A percentile compares a stretch with the other conserved stretches of the same genome.
Evolutionary conservation across 2,113 vertebrate species (phyloP).

Genomic region (Dicrurus megarhynchus): DNA sequence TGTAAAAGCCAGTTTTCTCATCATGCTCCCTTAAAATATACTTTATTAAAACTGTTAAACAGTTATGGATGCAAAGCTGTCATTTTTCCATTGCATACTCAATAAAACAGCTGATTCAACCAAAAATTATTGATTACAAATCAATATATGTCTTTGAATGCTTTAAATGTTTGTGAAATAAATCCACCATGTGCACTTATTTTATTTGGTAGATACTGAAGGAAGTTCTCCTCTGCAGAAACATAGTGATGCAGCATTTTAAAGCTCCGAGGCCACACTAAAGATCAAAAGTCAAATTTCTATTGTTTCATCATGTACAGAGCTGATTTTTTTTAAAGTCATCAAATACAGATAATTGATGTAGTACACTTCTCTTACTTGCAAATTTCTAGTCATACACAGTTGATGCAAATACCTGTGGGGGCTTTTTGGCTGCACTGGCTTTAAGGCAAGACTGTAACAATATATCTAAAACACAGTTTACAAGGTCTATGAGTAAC

Average conservation of each 20-base stretch:
- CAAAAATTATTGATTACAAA: background rate
- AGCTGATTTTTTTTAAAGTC: background rate
- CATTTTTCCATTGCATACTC: background rate
- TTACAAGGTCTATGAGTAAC: background rate
- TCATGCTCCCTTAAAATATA: background rate
- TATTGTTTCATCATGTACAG: background rate
- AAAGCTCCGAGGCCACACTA: background rate
- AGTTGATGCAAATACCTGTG: background rate
- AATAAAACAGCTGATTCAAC: background rate
- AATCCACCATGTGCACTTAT: background rate
- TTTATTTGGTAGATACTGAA: background rate
- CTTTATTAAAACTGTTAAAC: background rate
- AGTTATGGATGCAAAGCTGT: background rate
- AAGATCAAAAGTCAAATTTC: background rate
- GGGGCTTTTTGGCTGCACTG: accelerated
- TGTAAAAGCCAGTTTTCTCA: background rate
- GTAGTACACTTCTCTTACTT: background rate
- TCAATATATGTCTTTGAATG: background rate
- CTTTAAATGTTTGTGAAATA: background rate
- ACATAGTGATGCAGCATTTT: background rate
- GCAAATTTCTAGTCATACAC: background rate
- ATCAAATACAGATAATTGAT: background rate
- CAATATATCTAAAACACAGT: background rate
- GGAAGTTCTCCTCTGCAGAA: background rate
- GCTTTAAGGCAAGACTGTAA: background rate